A percentile compares a stretch with the other conserved stretches of the same genome.
phyloP scores from a whole-genome alignment of 2,797 vertebrate species.

The Alfaro cultratus region DNA sequence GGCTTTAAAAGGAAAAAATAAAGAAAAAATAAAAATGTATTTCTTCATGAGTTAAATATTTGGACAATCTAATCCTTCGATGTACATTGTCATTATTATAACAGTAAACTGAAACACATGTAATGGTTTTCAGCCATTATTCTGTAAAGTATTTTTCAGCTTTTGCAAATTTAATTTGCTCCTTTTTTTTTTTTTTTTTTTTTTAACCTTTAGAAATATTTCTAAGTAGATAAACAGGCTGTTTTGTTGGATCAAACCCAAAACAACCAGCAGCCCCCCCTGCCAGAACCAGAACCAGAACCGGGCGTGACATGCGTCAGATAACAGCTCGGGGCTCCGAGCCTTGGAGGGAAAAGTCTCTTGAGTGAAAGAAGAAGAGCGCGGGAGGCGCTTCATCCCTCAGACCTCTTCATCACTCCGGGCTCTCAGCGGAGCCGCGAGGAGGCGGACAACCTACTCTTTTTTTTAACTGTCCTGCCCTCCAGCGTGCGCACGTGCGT shows the following conservation, averaged over 20 bases:
- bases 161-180: not conserved
- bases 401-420: conserved; percentile 21
- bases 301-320: not conserved
- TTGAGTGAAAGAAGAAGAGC: conserved; percentile 9
- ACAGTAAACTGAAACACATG: not conserved
- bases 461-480: conserved; percentile 46
- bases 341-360: not conserved
- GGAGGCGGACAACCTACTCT: conserved; percentile 52
- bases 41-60: not conserved
- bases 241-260: not conserved
- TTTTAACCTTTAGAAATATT: not conserved
- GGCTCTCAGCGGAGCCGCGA: conserved; percentile 63
- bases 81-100: not conserved
- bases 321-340: conserved; percentile 8
- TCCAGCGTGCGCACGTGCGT: conserved; percentile 1
- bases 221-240: not conserved
- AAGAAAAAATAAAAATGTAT: not conserved
- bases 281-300: not conserved
- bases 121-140: not conserved
- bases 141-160: not conserved
- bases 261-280: not conserved
- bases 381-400: not conserved
- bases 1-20: not conserved
- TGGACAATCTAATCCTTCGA: not conserved
- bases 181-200: not conserved